These are phyloP conservation scores for Drosophila neutralis DNA, from an alignment of 2,888 invertebrate genomes.

Conservation along the genomic window DNA sequence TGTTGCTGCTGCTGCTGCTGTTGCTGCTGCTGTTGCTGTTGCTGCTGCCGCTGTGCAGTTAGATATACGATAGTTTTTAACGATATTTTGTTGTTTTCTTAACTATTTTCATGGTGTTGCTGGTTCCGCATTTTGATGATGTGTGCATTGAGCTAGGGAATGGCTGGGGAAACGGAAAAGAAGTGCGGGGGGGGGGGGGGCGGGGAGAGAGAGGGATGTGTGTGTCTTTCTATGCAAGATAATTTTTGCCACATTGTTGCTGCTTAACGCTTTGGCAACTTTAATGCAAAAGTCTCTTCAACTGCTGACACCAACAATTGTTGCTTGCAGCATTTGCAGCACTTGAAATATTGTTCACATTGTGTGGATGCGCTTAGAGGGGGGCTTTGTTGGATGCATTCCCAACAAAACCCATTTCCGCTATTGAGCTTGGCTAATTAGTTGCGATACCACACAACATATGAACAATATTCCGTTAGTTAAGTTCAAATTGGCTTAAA, in stretches of 20 bases:
- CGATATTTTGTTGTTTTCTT: slow-evolving; percentile 36
- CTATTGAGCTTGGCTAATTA: neutral
- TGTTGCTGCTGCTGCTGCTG: slow-evolving; percentile 1
- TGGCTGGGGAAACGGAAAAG: neutral
- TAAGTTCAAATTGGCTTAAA: too few species aligned
- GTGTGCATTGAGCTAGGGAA: neutral
- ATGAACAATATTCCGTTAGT: neutral
- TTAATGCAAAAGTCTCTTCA: slow-evolving; percentile 25
- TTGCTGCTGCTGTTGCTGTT: neutral
- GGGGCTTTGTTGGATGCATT: neutral
- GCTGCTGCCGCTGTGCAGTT: slow-evolving; percentile 20
- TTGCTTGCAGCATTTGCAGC: slow-evolving; percentile 1
- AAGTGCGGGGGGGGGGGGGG: neutral
- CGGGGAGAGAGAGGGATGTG: too few species aligned
- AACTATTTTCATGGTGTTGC: neutral
- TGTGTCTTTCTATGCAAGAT: slow-evolving; percentile 11
- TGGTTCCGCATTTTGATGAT: slow-evolving; percentile 44
- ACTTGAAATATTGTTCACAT: slow-evolving; percentile 6
- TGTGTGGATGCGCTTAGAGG: neutral
- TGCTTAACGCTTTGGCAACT: slow-evolving; percentile 18
- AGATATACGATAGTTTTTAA: slow-evolving; percentile 37
- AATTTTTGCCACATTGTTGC: slow-evolving; percentile 2
- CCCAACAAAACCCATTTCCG: neutral
- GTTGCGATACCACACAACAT: neutral
- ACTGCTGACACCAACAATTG: slow-evolving; percentile 13